A percentile compares a stretch with the other conserved stretches of the same genome.
Conservation (phyloP, 2,113 vertebrate species). For the Puma concolor region DNA sequence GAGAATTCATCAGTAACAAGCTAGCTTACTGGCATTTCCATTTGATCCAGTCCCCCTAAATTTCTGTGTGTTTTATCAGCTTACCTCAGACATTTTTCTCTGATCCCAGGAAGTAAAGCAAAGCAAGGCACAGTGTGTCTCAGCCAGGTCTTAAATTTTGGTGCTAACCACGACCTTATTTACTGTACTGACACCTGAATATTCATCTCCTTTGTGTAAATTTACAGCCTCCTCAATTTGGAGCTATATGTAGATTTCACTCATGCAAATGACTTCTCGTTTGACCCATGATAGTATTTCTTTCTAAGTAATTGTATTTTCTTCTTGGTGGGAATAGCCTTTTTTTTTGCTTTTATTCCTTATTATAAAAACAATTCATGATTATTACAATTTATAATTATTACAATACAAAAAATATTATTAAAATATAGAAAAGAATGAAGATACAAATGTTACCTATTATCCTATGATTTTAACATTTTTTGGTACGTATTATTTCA, state of each 20-base stretch:
- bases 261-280: conserved; percentile 41
- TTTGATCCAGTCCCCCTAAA: neutral
- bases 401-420: conserved; percentile 6
- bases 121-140: conserved; percentile 22
- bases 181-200: conserved; percentile 46
- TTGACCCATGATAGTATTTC: conserved; percentile 53
- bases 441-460: conserved; percentile 30
- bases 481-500: conserved; percentile 49
- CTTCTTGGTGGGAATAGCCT: conserved; percentile 31
- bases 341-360: conserved; percentile 20
- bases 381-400: neutral
- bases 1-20: neutral
- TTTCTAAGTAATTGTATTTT: conserved; percentile 64
- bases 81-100: conserved; percentile 26
- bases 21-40: neutral
- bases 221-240: conserved; percentile 43
- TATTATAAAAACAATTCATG: conserved; percentile 40
- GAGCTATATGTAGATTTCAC: conserved; percentile 31
- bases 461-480: conserved; percentile 49
- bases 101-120: conserved; percentile 38
- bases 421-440: conserved; percentile 13
- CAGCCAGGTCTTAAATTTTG: conserved; percentile 33
- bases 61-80: conserved; percentile 20
- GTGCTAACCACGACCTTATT: conserved; percentile 38
- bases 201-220: conserved; percentile 60